These are phyloP conservation scores for Clistopyga incitator DNA, from an alignment of 2,888 invertebrate genomes.

Conservation along the genomic window DNA sequence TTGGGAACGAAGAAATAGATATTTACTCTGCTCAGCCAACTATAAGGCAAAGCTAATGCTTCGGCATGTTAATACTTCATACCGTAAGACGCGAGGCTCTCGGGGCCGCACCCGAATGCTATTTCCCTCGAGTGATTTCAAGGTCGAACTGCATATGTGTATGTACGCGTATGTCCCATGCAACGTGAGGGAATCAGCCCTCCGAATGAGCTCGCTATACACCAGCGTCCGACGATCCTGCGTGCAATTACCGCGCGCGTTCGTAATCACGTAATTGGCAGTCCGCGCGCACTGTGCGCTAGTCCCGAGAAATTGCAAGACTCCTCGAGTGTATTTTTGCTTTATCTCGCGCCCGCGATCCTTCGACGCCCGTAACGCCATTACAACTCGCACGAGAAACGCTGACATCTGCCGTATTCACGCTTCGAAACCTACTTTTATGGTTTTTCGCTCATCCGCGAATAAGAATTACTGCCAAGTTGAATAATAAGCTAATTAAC, in stretches of 20 bases:
- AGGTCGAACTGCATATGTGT: conserved; percentile 36
- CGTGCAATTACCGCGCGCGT: conserved; percentile 63
- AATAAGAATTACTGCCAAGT: background rate
- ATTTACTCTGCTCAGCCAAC: background rate
- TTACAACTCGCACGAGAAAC: conserved; percentile 17
- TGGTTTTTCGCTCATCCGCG: background rate
- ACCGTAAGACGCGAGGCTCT: conserved; percentile 39
- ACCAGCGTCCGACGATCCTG: conserved; percentile 53
- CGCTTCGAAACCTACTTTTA: background rate
- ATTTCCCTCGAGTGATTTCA: conserved; percentile 56
- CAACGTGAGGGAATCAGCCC: conserved; percentile 45
- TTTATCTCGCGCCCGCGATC: conserved; percentile 28
- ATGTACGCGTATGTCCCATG: background rate
- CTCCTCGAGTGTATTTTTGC: conserved; percentile 33
- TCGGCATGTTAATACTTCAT: conserved; percentile 26
- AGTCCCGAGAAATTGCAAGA: conserved; percentile 55
- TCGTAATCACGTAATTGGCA: conserved; percentile 70
- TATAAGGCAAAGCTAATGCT: conserved; percentile 3
- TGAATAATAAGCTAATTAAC: background rate
- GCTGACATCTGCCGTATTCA: background rate
- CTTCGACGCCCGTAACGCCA: conserved; percentile 6
- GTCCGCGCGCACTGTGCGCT: conserved; percentile 42
- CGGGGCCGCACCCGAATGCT: conserved; percentile 48
- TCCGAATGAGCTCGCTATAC: conserved; percentile 38
- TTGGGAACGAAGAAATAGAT: conserved; percentile 3